Percentiles rank a stretch among this genome's conserved stretches.
phyloP scores from a whole-genome alignment of 2,888 invertebrate genomes.

The Eustalomyia histrio region DNA sequence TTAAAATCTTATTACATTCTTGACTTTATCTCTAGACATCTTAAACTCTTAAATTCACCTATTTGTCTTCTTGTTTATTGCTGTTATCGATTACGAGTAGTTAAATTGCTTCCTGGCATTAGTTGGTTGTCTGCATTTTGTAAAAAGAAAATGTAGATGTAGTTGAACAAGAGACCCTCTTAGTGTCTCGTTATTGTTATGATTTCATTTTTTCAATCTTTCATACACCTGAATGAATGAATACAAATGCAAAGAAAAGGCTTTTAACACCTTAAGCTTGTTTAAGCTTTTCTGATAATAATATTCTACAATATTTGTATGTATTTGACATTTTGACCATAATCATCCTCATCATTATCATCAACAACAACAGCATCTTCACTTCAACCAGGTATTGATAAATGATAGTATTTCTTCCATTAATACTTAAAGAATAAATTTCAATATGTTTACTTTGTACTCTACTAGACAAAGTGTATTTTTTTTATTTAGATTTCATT shows the following conservation, averaged over 20 bases:
- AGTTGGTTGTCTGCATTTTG: slow-evolving; percentile 1
- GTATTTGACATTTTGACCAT: slow-evolving; percentile 60
- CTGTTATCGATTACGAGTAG: slow-evolving; percentile 5
- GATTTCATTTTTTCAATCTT: slow-evolving; percentile 5
- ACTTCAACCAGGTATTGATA: slow-evolving; percentile 43
- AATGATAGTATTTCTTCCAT: slow-evolving; percentile 48
- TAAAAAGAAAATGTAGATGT: slow-evolving; percentile 9
- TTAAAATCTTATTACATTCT: no score
- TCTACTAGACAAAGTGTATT: slow-evolving; percentile 15
- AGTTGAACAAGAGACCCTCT: slow-evolving; percentile 5
- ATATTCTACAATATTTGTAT: slow-evolving; percentile 34
- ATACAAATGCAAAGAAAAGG: slow-evolving; percentile 51
- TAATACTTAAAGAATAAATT: slow-evolving; percentile 48
- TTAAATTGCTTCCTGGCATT: slow-evolving; percentile 40
- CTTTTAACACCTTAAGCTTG: slow-evolving; percentile 57
- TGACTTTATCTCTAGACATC: no score
- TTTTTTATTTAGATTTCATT: not conserved
- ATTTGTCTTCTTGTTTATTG: not conserved
- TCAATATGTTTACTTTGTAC: slow-evolving; percentile 53
- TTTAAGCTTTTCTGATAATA: slow-evolving; percentile 47
- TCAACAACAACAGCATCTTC: not conserved
- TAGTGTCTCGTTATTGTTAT: slow-evolving; percentile 41
- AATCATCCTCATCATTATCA: slow-evolving; percentile 3
- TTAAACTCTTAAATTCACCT: not conserved
- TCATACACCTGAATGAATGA: slow-evolving; percentile 35